A percentile compares a stretch with the other conserved stretches of the same genome.
These are phyloP conservation scores for Bombus difficillimus DNA, from an alignment of 1,140 invertebrate species.

Conservation along the genomic window DNA sequence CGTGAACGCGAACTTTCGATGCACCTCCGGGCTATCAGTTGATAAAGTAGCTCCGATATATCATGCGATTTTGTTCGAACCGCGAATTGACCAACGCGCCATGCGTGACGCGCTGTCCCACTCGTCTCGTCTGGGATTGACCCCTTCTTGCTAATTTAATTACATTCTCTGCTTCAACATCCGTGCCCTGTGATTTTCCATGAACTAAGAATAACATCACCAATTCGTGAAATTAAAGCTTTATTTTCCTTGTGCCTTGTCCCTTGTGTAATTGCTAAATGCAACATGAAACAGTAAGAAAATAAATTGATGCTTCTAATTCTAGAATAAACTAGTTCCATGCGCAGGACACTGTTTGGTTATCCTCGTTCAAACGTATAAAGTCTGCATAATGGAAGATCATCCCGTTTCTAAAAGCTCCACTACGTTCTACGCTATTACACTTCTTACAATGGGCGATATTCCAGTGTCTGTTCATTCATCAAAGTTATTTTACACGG, in stretches of 20 bases:
- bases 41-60: conserved; percentile 47
- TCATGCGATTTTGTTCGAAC: conserved; percentile 54
- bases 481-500: neutral
- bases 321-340: neutral
- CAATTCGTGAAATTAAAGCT: too few species aligned
- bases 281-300: neutral
- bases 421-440: neutral
- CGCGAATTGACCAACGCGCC: neutral
- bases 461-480: neutral
- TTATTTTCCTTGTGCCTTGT: too few species aligned
- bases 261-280: neutral
- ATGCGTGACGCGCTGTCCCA: neutral
- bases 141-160: neutral
- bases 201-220: neutral
- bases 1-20: conserved; percentile 55
- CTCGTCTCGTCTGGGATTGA: too few species aligned
- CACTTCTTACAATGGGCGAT: neutral
- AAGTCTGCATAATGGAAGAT: conserved; percentile 15
- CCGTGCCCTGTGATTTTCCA: too few species aligned
- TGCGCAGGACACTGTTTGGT: neutral
- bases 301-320: neutral
- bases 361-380: conserved; percentile 5
- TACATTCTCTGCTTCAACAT: neutral
- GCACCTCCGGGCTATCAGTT: conserved; percentile 44
- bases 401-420: neutral